Evolutionary conservation across 2,113 vertebrate genomes (phyloP), one percentile per base, ranked within the genome.

Genomic region (Gobiocypris rarus): DNA sequence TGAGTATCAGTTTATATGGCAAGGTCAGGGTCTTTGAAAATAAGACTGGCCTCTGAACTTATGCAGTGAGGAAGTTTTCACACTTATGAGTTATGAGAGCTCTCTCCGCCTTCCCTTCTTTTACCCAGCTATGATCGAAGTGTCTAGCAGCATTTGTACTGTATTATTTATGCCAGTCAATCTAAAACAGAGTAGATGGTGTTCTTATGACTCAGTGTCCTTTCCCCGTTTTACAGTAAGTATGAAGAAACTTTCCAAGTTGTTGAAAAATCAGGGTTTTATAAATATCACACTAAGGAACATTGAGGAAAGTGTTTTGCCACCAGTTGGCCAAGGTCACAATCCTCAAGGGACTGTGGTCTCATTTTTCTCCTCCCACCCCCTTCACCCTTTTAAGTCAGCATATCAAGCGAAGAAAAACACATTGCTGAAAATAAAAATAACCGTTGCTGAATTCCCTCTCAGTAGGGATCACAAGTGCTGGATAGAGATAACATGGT

Each of bases 401-500:
- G 34, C 54, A 73, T 81, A 83, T 84, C 70, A 82, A 77, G 71
- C 11, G 24, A 43, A 61, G 73, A 43, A 86, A 86, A 81, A 45
- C 69, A 81, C 24, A 17, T 83, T 63, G 70, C 82, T 31, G 70
- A 45, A 67, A 78, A 70, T 56, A 89, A 91, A 93, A 90, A 67
- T 67, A 87, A 87, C 85, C 73, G 11, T 70, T 65, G 70, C 81
- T 54, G 38, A 38, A 38, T 38, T 83, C 78, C 63, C 67, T 81
- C 87, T 28, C 59, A 28, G 75, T 9, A 34, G 65, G 84, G 88
- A 85, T 87, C 89, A 89, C 83, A 84, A 93, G 88, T 94, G 92
- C 88, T 87, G 56, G 84, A 59, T 85, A 86, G 87, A 92, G 93
- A 93, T 92, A 92, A 90, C 83, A 86, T 84, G 83, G 48, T 67